These are phyloP conservation scores for Pagetopsis macropterus DNA, from an alignment of 2,797 vertebrate genomes.

Conservation along the genomic window DNA sequence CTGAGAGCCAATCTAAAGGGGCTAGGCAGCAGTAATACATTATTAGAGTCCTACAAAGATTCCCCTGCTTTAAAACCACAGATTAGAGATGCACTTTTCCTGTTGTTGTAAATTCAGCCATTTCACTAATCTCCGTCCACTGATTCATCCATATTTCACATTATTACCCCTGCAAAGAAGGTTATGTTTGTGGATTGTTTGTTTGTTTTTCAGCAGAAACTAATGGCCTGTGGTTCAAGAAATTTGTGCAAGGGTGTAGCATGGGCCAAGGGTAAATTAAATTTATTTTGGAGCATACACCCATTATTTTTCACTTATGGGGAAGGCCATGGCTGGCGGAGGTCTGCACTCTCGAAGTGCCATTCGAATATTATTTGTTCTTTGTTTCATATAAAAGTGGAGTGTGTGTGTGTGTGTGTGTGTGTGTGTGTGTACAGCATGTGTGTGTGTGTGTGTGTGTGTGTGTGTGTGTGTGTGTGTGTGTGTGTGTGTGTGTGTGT, in stretches of 20 bases:
- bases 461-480: conserved; percentile 7
- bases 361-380: neutral
- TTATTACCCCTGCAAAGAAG: neutral
- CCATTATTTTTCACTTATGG: no score
- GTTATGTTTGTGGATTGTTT: no score
- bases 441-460: conserved; percentile 17
- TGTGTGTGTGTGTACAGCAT: conserved; percentile 5
- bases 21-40: conserved; percentile 42
- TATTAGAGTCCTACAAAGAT: conserved; percentile 43
- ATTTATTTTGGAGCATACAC: no score
- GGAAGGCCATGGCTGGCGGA: no score
- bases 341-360: no score
- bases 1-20: conserved; percentile 6
- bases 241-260: no score
- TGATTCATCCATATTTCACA: conserved; percentile 1
- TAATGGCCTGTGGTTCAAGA: no score
- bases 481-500: conserved; percentile 15
- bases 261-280: no score
- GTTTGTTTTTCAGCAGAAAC: no score
- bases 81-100: conserved; percentile 28
- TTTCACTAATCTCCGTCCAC: conserved; percentile 13
- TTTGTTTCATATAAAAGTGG: conserved; percentile 19
- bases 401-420: conserved; percentile 6
- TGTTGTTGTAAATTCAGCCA: conserved; percentile 30
- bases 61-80: conserved; percentile 29